Conservation (phyloP, 2,797 vertebrate species). For the Taenioides sp. region DNA sequence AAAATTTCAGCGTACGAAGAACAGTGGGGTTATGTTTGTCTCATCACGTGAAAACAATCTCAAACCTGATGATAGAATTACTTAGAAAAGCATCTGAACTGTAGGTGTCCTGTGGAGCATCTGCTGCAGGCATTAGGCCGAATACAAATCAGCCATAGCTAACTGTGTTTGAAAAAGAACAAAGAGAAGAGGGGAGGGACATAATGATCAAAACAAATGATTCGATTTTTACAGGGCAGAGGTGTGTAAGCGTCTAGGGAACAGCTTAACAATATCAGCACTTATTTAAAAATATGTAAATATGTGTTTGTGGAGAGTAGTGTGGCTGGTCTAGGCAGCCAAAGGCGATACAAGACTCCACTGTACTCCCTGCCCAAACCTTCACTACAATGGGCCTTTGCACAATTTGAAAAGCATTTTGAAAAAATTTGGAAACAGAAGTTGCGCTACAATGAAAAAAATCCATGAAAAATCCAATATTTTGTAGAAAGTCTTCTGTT, state of each 20-base stretch:
- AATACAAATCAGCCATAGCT: constrained; percentile 12
- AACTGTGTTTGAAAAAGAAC: constrained; percentile 6
- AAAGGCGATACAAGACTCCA: constrained; percentile 26
- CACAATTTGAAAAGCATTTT: too few species aligned
- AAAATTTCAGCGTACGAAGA: constrained; percentile 4
- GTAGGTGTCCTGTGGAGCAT: constrained; percentile 15
- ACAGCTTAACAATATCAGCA: constrained; percentile 1
- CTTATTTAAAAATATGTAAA: constrained; percentile 1
- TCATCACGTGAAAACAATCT: constrained; percentile 23
- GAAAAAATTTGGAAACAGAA: too few species aligned
- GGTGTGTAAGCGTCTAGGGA: constrained; percentile 1
- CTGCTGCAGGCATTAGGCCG: constrained; percentile 1
- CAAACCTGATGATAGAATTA: not conserved
- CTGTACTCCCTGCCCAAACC: constrained; percentile 35
- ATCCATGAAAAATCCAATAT: not conserved
- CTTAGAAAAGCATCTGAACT: constrained; percentile 8
- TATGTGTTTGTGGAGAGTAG: constrained; percentile 3
- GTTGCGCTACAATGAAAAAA: not conserved
- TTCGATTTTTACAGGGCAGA: constrained; percentile 5
- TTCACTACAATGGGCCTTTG: not conserved
- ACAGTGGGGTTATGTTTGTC: constrained; percentile 1
- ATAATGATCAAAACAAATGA: not conserved
- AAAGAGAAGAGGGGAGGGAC: not conserved
- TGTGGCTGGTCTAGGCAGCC: constrained; percentile 21
- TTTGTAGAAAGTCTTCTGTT: too few species aligned